Evolutionary conservation across 1,140 invertebrate genomes (phyloP), one percentile per base, ranked within the genome.

Genomic region (Drusus annulatus): DNA sequence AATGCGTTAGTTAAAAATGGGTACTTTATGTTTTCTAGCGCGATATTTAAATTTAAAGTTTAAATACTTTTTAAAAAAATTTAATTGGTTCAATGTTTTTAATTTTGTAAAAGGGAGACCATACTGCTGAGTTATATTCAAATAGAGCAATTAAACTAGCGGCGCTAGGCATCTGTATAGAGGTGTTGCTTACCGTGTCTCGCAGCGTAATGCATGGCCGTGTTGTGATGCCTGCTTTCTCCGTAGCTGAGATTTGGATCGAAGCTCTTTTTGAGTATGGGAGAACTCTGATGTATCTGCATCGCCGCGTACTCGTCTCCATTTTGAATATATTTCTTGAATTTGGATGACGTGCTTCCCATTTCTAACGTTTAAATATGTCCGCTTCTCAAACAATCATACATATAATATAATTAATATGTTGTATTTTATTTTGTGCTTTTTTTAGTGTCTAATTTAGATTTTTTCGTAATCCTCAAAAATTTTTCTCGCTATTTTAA

Each of bases 211-310:
- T 94, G 93, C 73, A 94, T 86, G 31, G 93, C 92, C 10, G 93
- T 94, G 85, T 94, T 93, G 86, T 94, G 92, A 73, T 92, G 88
- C 83, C 93, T 92, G 74, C 90, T 90, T 84, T 94, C 93, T 3
- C 93, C 93, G 87, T 93, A 94, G 75, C 93, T 93, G 62, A 91
- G 87, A 86, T 93, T 94, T 2, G 93, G 93, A 85, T 94, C 93
- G n/a, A 94, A 87, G 76, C 89, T 92, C 84, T 93, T 93, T 65
- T 91, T 87, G 17, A 94, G 85, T 82, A 94, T 93, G 52, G 90
- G 90, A 81, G 91, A 92, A 85, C 90, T 92, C 84, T 93, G 91
- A 84, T 87, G 88, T 65, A 90, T 87, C 85, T 93, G 92, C 88
- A 94, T 91, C 19, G 93, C 93, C 75, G 93, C 93, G 86, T 92